phyloP scores from a whole-genome alignment of 1,140 invertebrate genomes.

The Zaprionus vittiger region DNA sequence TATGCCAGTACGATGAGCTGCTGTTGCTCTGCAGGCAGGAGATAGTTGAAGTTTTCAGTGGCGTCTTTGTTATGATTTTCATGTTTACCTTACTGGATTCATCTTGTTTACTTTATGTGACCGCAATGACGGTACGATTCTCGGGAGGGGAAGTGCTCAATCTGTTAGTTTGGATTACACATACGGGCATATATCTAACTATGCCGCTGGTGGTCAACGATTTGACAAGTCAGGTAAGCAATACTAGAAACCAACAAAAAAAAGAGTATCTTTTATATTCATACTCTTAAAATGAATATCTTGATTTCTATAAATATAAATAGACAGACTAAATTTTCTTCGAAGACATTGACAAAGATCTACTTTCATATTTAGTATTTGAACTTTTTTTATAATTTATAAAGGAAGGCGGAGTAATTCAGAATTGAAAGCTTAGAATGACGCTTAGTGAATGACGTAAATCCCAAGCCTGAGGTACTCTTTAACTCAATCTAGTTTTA shows the following conservation, averaged over 20 bases:
- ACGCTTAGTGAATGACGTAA: no score
- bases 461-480: no score
- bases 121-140: not conserved
- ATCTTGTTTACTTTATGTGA: conserved; percentile 3
- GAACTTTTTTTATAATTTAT: no score
- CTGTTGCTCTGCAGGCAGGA: conserved; percentile 23
- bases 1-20: conserved; percentile 17
- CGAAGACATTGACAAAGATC: no score
- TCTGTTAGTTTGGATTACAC: conserved; percentile 3
- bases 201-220: conserved; percentile 27
- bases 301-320: no score
- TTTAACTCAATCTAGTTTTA: no score
- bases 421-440: no score
- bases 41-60: conserved; percentile 21
- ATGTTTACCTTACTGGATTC: conserved; percentile 16
- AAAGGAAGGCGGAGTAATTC: no score
- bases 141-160: not conserved
- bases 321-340: no score
- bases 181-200: not conserved
- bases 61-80: conserved; percentile 2
- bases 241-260: not conserved
- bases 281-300: no score
- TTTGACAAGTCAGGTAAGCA: conserved; percentile 25
- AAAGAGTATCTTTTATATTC: no score
- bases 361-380: no score